Conservation (phyloP, 2,113 vertebrate species). For the Macheiramphus alcinus region DNA sequence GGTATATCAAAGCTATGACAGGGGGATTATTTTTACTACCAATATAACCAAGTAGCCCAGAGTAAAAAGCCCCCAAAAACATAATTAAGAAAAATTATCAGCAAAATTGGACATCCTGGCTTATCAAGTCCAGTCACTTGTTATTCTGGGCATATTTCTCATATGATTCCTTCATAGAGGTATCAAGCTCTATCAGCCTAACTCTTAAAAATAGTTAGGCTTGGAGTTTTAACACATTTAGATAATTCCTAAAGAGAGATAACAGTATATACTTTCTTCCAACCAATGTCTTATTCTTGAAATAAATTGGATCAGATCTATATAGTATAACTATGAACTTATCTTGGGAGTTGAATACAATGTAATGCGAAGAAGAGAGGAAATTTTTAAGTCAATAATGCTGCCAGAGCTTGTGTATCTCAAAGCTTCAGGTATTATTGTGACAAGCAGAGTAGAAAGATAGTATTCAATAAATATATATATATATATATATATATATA, state of each 20-base stretch:
- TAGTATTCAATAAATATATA: background rate
- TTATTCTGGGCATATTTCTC: background rate
- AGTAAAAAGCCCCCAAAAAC: background rate
- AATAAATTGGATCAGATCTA: background rate
- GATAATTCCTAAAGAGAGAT: background rate
- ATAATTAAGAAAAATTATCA: constrained; percentile 25
- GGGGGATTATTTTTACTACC: background rate
- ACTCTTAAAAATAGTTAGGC: background rate
- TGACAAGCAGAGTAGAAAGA: background rate
- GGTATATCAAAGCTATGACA: background rate
- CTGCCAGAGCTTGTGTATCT: background rate
- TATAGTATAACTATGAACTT: background rate
- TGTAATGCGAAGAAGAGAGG: background rate
- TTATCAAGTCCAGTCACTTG: background rate
- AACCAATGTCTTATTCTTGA: background rate
- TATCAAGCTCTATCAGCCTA: background rate
- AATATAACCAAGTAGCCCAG: background rate
- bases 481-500: background rate
- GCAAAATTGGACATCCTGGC: background rate
- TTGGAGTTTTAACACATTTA: background rate
- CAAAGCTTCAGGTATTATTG: background rate
- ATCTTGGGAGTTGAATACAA: background rate
- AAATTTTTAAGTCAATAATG: background rate
- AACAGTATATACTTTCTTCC: background rate
- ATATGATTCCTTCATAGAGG: background rate